Evolutionary conservation across 1,140 invertebrate genomes (phyloP).

Genomic region (Ceratina australensis): DNA sequence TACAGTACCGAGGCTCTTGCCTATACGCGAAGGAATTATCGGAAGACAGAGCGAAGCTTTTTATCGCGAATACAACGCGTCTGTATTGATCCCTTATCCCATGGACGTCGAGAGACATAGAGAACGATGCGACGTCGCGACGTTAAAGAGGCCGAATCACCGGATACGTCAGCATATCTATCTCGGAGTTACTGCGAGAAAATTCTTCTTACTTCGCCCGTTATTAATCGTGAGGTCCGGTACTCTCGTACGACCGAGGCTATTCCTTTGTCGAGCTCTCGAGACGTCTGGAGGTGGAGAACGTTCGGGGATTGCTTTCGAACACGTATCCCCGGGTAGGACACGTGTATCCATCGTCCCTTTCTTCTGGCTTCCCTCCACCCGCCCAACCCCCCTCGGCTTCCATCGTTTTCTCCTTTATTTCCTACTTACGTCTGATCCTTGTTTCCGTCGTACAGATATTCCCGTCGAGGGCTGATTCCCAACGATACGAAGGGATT

Average conservation of each 20-base stretch:
- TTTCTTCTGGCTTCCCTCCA: background rate
- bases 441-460: slow-evolving; percentile 46
- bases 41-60: too few relatives aligned
- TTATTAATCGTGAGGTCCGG: slow-evolving; percentile 43
- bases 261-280: slow-evolving; percentile 37
- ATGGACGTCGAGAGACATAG: background rate
- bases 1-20: too few relatives aligned
- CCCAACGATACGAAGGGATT: slow-evolving; percentile 18
- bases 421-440: slow-evolving; percentile 54
- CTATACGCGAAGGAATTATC: too few relatives aligned
- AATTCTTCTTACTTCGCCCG: slow-evolving; percentile 19
- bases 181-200: background rate
- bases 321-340: slow-evolving; percentile 17
- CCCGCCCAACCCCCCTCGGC: too few relatives aligned
- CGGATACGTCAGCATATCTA: background rate
- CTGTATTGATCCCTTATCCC: too few relatives aligned
- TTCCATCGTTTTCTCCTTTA: slow-evolving; percentile 31
- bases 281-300: slow-evolving; percentile 26
- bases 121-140: background rate
- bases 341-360: slow-evolving; percentile 22
- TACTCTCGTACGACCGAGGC: background rate
- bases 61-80: too few relatives aligned
- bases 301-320: slow-evolving; percentile 33
- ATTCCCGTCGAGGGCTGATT: slow-evolving; percentile 27
- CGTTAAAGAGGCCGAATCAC: background rate